A percentile compares a stretch with the other conserved stretches of the same genome.
Evolutionary conservation across 2,113 vertebrate species (phyloP).

Genomic region (Austrofundulus limnaeus): DNA sequence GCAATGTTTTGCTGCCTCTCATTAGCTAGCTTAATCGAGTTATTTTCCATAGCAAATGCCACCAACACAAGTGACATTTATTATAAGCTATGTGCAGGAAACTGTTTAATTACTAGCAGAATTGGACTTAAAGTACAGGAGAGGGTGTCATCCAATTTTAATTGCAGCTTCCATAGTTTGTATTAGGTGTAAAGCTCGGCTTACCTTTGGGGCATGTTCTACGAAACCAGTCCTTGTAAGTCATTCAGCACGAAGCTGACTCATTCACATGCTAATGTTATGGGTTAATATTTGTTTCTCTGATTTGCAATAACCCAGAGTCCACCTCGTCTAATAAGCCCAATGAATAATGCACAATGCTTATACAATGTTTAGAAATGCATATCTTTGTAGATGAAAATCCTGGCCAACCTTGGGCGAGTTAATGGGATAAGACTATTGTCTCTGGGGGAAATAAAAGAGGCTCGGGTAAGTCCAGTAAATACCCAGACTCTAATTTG

Average conservation of each 20-base stretch:
- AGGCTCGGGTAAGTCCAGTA: conserved; percentile 51
- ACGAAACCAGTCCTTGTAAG: conserved; percentile 61
- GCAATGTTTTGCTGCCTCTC: conserved; percentile 4
- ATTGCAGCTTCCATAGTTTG: conserved; percentile 63
- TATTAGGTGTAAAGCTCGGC: conserved; percentile 45
- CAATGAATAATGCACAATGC: conserved; percentile 76
- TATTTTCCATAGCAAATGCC: conserved; percentile 23
- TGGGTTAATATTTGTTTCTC: conserved; percentile 78
- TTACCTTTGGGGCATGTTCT: conserved; percentile 63
- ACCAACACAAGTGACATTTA: conserved; percentile 27
- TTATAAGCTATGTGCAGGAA: conserved; percentile 25
- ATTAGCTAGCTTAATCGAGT: conserved; percentile 45
- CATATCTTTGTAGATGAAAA: conserved; percentile 67
- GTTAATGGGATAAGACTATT: conserved; percentile 61
- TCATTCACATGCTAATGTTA: conserved; percentile 76
- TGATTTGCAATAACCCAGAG: conserved; percentile 78
- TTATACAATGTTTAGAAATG: conserved; percentile 75
- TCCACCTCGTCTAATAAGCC: conserved; percentile 74
- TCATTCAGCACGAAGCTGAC: conserved; percentile 54
- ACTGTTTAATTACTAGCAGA: conserved; percentile 42
- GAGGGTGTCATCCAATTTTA: conserved; percentile 58
- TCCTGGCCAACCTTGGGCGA: conserved; percentile 58
- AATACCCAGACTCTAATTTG: conserved; percentile 43
- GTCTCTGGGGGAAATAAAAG: conserved; percentile 44
- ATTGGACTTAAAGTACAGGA: conserved; percentile 19